Conservation (phyloP, 2,888 invertebrate genomes). For the Apocheima hispidaria region DNA sequence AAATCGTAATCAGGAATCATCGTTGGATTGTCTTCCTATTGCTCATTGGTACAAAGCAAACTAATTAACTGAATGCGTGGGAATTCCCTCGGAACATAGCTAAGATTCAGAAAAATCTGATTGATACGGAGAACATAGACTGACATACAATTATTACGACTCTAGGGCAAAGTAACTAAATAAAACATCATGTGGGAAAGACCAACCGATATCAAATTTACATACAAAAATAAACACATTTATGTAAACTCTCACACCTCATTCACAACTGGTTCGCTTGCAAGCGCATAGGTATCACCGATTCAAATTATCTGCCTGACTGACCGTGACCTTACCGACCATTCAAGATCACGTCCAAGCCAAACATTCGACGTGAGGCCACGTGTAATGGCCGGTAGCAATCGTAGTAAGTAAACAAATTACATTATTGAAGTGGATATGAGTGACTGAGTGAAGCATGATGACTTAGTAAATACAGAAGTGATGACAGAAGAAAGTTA, state of each 20-base stretch:
- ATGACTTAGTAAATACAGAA: constrained; percentile 9
- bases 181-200: constrained; percentile 6
- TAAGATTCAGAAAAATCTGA: neutral
- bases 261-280: constrained; percentile 22
- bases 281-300: constrained; percentile 15
- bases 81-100: neutral
- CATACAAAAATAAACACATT: constrained; percentile 15
- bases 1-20: too few relatives aligned
- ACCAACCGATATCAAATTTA: constrained; percentile 11
- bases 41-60: neutral
- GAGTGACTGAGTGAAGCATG: neutral
- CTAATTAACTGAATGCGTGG: neutral
- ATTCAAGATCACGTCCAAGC: constrained; percentile 20
- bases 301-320: constrained; percentile 34
- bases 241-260: constrained; percentile 23
- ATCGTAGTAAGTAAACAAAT: constrained; percentile 22
- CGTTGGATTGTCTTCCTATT: too few relatives aligned
- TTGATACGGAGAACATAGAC: neutral
- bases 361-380: constrained; percentile 8
- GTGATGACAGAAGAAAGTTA: neutral
- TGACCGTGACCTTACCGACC: constrained; percentile 28
- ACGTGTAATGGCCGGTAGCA: constrained; percentile 19
- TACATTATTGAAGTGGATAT: constrained; percentile 9
- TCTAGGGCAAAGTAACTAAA: too few relatives aligned
- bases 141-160: neutral